Conservation (phyloP, 2,113 vertebrate genomes). For the Tapirus terrestris region DNA sequence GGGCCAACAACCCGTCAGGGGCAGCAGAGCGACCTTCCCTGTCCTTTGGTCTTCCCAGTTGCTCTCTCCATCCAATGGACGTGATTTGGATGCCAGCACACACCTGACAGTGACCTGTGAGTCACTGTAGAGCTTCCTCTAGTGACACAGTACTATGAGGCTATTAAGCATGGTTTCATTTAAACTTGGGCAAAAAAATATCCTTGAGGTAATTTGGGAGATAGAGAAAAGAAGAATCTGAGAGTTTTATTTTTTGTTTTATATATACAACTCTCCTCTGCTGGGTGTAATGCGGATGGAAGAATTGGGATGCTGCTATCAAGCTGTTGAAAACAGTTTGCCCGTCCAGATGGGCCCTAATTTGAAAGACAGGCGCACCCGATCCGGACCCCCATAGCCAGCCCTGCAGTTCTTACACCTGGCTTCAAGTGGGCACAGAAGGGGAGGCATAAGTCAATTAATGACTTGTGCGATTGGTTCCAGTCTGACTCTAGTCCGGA, state of each 20-base stretch:
- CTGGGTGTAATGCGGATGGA: not conserved
- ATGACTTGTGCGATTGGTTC: not conserved
- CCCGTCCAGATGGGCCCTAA: not conserved
- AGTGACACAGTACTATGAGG: not conserved
- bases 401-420: not conserved
- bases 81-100: not conserved
- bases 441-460: not conserved
- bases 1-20: no score
- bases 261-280: not conserved
- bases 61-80: not conserved
- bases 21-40: not conserved
- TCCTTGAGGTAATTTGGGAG: not conserved
- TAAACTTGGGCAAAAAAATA: not conserved
- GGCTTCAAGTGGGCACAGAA: not conserved
- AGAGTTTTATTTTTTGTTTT: not conserved
- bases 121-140: not conserved
- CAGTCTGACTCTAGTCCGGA: not conserved
- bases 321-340: slow-evolving; percentile 28
- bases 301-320: not conserved
- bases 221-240: not conserved
- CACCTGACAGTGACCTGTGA: not conserved
- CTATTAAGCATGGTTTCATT: not conserved
- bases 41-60: not conserved
- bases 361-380: not conserved
- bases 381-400: not conserved